Base-by-base conservation (phyloP, 2,797 vertebrate genomes). In the Scolopax bukidnonensis region DNA sequence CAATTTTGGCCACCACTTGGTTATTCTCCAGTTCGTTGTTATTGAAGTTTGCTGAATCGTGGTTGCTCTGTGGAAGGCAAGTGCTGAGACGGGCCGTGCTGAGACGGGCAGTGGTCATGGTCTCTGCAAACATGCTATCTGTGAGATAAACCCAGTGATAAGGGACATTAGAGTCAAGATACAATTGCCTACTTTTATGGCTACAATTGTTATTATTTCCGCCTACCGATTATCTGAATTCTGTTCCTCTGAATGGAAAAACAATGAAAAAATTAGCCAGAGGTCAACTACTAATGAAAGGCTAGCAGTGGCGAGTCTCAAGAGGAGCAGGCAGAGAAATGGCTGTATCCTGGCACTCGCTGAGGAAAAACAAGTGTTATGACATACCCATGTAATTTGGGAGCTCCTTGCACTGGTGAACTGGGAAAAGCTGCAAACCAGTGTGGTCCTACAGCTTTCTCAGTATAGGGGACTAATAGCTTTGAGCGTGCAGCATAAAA, bases 21-120 rank as follows among this genome's bases (percentile, higher is more conserved):
- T 98, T 99, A 97, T 98, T 99, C 98, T 99, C 99, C 68, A 99
- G 98, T 97, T 99, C 99, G 36, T 99, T 99, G 98, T 99, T 99
- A 98, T 98, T 99, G 98, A 99, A 99, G 97, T 99, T 99, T 98
- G 99, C 99, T 0, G 99, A 99, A 98, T 99, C 99, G 16, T 99
- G 99, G 98, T 98, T 99, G 98, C 98, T 98, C 96, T 99, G 99
- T 1, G 99, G 99, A 97, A 99, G 98, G 97, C 99, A 99, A 97
- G 99, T 98, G 95, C 99, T 99, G 97, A 99, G 98, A 16, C 99
- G 99, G 76, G 99, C 98, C 4, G 98, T 98, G 80, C 98, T 99
- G 97, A 99, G 98, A 82, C 99, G 99, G 96, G 98, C 98, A 5
- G 99, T 98, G 48, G 98, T 98, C 97, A 99, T 98, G 17, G 99